Evolutionary conservation across 2,113 vertebrate genomes (phyloP).

Genomic region (Hemiscyllium ocellatum): DNA sequence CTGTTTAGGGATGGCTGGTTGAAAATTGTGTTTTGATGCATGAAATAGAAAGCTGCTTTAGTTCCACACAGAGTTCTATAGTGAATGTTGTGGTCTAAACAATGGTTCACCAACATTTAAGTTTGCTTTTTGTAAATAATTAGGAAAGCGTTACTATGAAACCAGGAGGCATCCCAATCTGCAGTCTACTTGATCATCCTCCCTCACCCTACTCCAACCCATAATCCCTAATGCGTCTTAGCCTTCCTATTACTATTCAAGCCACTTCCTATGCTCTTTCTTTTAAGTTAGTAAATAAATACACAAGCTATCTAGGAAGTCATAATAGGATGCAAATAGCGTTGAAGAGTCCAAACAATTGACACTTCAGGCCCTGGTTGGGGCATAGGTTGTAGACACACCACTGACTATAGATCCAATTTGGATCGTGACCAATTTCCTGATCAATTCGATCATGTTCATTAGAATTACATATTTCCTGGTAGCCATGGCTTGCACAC

Average conservation of each 20-base stretch:
- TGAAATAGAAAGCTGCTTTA: background rate
- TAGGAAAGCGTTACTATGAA: background rate
- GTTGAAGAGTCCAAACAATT: background rate
- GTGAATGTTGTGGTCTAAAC: background rate
- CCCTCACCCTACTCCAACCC: background rate
- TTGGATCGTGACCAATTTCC: background rate
- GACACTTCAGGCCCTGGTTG: background rate
- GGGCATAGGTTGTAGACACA: background rate
- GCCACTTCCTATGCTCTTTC: background rate
- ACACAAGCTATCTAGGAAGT: background rate
- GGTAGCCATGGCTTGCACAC: background rate
- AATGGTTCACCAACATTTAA: background rate
- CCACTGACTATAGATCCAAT: background rate
- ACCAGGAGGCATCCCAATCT: background rate
- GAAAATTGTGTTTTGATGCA: background rate
- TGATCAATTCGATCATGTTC: background rate
- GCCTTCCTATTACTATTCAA: background rate
- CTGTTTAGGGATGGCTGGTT: background rate
- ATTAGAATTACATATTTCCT: background rate
- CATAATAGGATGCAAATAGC: background rate
- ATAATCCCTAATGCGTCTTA: too few relatives aligned
- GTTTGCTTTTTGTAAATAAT: background rate
- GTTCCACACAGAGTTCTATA: background rate
- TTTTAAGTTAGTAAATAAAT: background rate
- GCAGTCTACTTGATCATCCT: background rate